Percentiles rank a stretch among this genome's conserved stretches.
phyloP scores from a whole-genome alignment of 2,888 invertebrate species.

The Polyploca ridens region DNA sequence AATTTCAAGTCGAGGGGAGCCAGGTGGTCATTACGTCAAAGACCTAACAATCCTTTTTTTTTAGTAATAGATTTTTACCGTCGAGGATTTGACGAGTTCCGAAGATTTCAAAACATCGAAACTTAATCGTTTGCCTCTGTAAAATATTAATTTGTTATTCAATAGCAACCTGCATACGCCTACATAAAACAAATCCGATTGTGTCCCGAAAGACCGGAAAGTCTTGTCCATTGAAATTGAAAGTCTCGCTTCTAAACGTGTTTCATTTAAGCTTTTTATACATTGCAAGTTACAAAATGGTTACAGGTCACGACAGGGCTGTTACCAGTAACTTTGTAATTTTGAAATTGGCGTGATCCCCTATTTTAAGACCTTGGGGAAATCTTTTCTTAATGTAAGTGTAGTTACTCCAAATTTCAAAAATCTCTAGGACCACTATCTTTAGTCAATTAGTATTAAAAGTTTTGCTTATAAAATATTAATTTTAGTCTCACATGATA shows the following conservation, averaged over 20 bases:
- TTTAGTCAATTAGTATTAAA: too few relatives aligned
- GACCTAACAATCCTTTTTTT: not conserved
- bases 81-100: not conserved
- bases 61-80: too few relatives aligned
- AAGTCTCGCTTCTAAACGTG: conserved; percentile 12
- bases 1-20: too few relatives aligned
- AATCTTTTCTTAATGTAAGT: too few relatives aligned
- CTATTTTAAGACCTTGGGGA: too few relatives aligned
- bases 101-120: not conserved
- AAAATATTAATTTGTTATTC: not conserved
- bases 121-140: not conserved
- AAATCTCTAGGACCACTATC: too few relatives aligned
- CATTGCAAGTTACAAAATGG: conserved; percentile 10
- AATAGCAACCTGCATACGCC: not conserved
- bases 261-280: conserved; percentile 10
- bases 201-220: conserved; percentile 11
- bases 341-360: too few relatives aligned
- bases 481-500: too few relatives aligned
- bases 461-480: too few relatives aligned
- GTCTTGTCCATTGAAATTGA: conserved; percentile 11
- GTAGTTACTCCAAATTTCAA: too few relatives aligned
- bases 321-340: too few relatives aligned
- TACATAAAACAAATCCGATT: not conserved
- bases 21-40: not conserved
- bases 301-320: conserved; percentile 8